These are phyloP conservation scores for Aphidius ervi DNA, from an alignment of 1,140 invertebrate species.

Conservation along the genomic window DNA sequence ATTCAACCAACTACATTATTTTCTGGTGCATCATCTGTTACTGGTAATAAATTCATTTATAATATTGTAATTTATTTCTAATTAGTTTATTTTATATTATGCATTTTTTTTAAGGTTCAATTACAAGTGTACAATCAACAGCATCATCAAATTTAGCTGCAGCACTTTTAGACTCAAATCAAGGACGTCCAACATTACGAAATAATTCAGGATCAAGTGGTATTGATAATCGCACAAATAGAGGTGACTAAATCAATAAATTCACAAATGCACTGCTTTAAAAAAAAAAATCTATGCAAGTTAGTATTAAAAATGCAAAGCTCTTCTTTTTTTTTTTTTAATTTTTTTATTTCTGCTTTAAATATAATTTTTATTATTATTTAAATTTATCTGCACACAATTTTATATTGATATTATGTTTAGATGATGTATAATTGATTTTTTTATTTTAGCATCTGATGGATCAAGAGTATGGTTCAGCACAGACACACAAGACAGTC, in stretches of 20 bases:
- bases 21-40: conserved; percentile 47
- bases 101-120: conserved; percentile 39
- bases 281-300: conserved; percentile 31
- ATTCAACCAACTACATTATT: conserved; percentile 58
- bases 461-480: conserved; percentile 52
- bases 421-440: background rate
- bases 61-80: background rate
- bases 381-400: conserved; percentile 15
- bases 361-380: conserved; percentile 3
- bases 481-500: conserved; percentile 43
- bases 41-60: conserved; percentile 35
- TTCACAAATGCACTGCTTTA: conserved; percentile 40
- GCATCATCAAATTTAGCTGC: conserved; percentile 54
- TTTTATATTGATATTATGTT: background rate
- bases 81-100: no score
- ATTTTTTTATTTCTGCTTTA: conserved; percentile 19
- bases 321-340: conserved; percentile 18
- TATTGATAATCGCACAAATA: conserved; percentile 46
- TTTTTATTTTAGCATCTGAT: conserved; percentile 44
- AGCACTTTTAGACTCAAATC: conserved; percentile 54
- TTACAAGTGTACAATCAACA: conserved; percentile 47
- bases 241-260: conserved; percentile 47
- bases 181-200: conserved; percentile 42
- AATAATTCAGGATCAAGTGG: conserved; percentile 42
- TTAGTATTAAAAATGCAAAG: conserved; percentile 32